phyloP scores from a whole-genome alignment of 2,888 invertebrate species.

The Anagyrus pseudococci region DNA sequence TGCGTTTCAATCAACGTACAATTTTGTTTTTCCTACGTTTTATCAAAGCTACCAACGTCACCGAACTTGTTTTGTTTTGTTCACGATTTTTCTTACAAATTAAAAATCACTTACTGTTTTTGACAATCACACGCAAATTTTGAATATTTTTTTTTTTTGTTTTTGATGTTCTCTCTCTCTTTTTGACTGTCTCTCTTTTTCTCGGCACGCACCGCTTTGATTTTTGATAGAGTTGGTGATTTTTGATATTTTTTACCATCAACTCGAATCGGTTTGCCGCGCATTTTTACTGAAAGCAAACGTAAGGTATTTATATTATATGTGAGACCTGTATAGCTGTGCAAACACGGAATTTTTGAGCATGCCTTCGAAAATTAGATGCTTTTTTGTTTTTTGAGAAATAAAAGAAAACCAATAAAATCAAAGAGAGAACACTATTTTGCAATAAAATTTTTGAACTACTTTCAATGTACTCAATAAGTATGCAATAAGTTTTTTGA shows the following conservation, averaged over 20 bases:
- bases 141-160: too few relatives aligned
- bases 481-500: too few relatives aligned
- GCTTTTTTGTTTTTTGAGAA: slow-evolving; percentile 56
- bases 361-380: slow-evolving; percentile 59
- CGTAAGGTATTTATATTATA: slow-evolving; percentile 45
- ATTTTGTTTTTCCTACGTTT: not conserved
- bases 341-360: slow-evolving; percentile 59
- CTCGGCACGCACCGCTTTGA: slow-evolving; percentile 21
- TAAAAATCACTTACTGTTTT: not conserved
- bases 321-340: slow-evolving; percentile 47
- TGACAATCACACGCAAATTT: not conserved
- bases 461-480: too few relatives aligned
- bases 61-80: not conserved
- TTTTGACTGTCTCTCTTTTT: slow-evolving; percentile 6
- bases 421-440: slow-evolving; percentile 42
- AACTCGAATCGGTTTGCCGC: slow-evolving; percentile 3
- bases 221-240: slow-evolving; percentile 20
- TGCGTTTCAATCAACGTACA: not conserved
- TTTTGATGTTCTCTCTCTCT: not conserved
- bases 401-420: too few relatives aligned
- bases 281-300: not conserved
- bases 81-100: not conserved
- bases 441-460: too few relatives aligned
- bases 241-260: slow-evolving; percentile 32
- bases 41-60: not conserved